These are phyloP conservation scores for Tricholaema leucomelas DNA, from an alignment of 2,113 vertebrate genomes.

Conservation along the genomic window DNA sequence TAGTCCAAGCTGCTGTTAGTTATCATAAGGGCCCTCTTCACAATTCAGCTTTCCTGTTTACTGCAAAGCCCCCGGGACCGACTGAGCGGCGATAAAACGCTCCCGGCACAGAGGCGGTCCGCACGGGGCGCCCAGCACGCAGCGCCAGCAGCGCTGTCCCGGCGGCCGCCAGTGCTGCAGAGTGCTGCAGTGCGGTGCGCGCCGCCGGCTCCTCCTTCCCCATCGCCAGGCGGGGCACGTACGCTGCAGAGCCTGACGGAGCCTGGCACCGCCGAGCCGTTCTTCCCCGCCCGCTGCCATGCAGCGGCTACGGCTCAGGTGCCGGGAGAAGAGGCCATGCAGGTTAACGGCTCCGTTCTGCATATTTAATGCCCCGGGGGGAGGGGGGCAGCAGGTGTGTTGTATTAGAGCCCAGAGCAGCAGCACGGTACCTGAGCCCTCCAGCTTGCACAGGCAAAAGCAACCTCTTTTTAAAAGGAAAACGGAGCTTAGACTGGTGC, in stretches of 20 bases:
- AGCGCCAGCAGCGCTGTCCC: neutral
- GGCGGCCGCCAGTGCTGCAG: slow-evolving; percentile 84
- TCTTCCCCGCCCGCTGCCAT: neutral
- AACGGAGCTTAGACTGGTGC: neutral
- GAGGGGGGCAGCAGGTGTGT: neutral
- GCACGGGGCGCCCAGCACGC: neutral
- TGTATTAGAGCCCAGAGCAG: neutral
- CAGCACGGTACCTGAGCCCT: neutral
- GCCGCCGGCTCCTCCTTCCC: slow-evolving; percentile 68
- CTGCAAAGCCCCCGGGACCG: neutral
- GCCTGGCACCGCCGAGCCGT: slow-evolving; percentile 24
- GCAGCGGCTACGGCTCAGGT: neutral
- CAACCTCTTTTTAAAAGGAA: neutral
- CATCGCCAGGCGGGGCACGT: slow-evolving; percentile 83
- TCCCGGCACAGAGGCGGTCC: rapidly evolving
- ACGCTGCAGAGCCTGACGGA: slow-evolving; percentile 77
- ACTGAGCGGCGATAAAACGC: rapidly evolving
- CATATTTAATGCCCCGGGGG: too few species aligned
- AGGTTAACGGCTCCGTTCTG: neutral
- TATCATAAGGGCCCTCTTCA: neutral
- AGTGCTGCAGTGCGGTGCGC: slow-evolving; percentile 84
- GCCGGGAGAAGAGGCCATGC: neutral
- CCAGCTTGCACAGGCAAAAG: rapidly evolving
- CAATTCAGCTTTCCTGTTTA: neutral
- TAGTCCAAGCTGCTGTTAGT: neutral